These are phyloP conservation scores for Atta colombica DNA, from an alignment of 1,140 invertebrate genomes.

Conservation along the genomic window DNA sequence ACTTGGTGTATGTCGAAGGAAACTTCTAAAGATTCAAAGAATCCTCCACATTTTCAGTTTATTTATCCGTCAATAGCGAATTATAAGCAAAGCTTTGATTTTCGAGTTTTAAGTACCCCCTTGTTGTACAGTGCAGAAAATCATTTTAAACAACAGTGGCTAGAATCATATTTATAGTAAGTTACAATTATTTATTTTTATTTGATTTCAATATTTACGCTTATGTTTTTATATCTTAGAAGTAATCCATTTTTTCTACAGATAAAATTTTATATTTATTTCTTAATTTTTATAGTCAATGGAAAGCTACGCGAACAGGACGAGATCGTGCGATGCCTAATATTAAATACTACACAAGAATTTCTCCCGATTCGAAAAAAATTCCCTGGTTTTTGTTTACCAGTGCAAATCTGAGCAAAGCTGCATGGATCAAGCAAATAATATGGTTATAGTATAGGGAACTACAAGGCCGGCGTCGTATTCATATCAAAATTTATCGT, in stretches of 20 bases:
- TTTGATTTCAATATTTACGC: slow-evolving; percentile 11
- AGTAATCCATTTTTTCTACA: neutral
- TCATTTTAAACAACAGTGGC: slow-evolving; percentile 95
- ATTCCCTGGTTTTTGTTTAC: slow-evolving; percentile 95
- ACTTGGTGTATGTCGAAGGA: slow-evolving; percentile 88
- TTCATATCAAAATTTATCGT: slow-evolving; percentile 93
- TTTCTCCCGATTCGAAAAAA: slow-evolving; percentile 89
- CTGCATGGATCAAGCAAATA: slow-evolving; percentile 93
- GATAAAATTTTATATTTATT: neutral
- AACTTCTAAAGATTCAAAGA: slow-evolving; percentile 79
- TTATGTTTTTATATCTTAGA: neutral
- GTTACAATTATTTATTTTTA: slow-evolving; percentile 76
- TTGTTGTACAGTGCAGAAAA: slow-evolving; percentile 94
- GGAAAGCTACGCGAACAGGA: slow-evolving; percentile 90
- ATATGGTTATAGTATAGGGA: slow-evolving; percentile 90
- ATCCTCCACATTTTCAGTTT: slow-evolving; percentile 85
- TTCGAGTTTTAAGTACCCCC: slow-evolving; percentile 93
- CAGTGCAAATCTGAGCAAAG: slow-evolving; percentile 97
- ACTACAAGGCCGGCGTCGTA: slow-evolving; percentile 96
- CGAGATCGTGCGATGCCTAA: slow-evolving; percentile 95
- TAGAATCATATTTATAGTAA: slow-evolving; percentile 93
- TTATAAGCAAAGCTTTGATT: slow-evolving; percentile 94
- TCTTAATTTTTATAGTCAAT: slow-evolving; percentile 87
- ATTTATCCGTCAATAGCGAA: slow-evolving; percentile 93
- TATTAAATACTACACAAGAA: slow-evolving; percentile 95